A percentile compares a stretch with the other conserved stretches of the same genome.
These are phyloP conservation scores for Lepilemur ruficaudatus DNA, from an alignment of 2,797 vertebrate species.

Conservation along the genomic window DNA sequence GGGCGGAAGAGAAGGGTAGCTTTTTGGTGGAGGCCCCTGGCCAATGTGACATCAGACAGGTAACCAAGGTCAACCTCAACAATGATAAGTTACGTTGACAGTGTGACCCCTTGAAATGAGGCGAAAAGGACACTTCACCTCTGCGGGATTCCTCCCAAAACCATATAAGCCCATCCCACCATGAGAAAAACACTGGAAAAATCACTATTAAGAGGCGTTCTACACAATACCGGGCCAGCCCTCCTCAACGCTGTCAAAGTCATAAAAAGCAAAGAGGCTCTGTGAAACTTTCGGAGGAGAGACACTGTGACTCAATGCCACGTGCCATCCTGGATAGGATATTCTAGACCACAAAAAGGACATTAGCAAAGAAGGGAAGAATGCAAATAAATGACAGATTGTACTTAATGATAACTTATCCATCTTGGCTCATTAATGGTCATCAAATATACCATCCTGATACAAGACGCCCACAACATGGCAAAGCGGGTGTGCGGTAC, in stretches of 20 bases:
- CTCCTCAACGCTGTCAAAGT: neutral
- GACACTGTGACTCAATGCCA: neutral
- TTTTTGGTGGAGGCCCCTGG: neutral
- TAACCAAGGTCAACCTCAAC: neutral
- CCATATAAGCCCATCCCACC: neutral
- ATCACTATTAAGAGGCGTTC: neutral
- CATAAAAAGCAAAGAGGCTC: neutral
- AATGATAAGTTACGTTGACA: neutral
- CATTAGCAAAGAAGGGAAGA: too few relatives aligned
- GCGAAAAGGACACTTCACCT: neutral
- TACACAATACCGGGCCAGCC: neutral
- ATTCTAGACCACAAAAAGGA: neutral
- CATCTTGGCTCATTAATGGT: too few relatives aligned
- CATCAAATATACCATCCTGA: rapidly evolving
- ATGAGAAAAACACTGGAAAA: neutral
- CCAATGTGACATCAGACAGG: too few relatives aligned
- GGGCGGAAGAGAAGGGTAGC: too few relatives aligned
- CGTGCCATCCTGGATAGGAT: neutral
- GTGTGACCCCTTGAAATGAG: neutral
- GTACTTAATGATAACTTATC: neutral
- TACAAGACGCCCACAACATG: rapidly evolving
- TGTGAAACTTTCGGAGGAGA: neutral
- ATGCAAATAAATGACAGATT: neutral
- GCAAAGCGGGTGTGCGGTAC: rapidly evolving
- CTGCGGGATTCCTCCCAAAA: neutral